Percentiles rank a stretch among this genome's conserved stretches.
phyloP scores from a whole-genome alignment of 2,888 invertebrate species.

The Tanypteryx hageni region DNA sequence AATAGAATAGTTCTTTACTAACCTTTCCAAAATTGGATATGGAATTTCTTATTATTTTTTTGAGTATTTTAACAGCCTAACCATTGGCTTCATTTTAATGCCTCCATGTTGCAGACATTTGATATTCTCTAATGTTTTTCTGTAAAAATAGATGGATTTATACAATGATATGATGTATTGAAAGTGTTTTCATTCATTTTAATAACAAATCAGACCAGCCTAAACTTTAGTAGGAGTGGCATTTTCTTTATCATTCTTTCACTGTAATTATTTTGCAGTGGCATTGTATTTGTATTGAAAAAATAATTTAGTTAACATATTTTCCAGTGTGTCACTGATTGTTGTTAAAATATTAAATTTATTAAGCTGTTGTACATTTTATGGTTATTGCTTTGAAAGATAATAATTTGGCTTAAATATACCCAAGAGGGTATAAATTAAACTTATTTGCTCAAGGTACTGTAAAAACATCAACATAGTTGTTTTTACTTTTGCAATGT shows the following conservation, averaged over 20 bases:
- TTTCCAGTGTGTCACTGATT: not conserved
- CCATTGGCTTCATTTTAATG: constrained; percentile 18
- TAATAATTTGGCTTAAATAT: constrained; percentile 6
- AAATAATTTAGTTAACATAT: not conserved
- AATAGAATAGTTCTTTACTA: not conserved
- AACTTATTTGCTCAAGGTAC: constrained; percentile 47
- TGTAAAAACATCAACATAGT: constrained; percentile 31
- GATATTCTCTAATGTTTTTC: constrained; percentile 28
- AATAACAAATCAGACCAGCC: not conserved
- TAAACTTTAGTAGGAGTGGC: not conserved
- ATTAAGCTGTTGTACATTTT: not conserved
- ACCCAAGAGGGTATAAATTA: constrained; percentile 35
- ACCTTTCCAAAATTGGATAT: constrained; percentile 4
- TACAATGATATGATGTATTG: not conserved
- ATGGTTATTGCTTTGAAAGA: not conserved
- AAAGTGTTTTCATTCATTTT: constrained; percentile 19
- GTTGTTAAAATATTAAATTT: not conserved
- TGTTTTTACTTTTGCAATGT: constrained; percentile 49
- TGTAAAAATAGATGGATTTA: constrained; percentile 9
- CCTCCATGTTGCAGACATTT: not conserved
- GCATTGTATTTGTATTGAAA: not conserved
- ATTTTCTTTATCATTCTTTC: not conserved
- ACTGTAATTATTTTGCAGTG: not conserved
- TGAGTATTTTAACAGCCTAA: not conserved
- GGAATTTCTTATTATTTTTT: constrained; percentile 26